Base-by-base conservation (phyloP, 2,797 vertebrate species). In the Periparus ater region DNA sequence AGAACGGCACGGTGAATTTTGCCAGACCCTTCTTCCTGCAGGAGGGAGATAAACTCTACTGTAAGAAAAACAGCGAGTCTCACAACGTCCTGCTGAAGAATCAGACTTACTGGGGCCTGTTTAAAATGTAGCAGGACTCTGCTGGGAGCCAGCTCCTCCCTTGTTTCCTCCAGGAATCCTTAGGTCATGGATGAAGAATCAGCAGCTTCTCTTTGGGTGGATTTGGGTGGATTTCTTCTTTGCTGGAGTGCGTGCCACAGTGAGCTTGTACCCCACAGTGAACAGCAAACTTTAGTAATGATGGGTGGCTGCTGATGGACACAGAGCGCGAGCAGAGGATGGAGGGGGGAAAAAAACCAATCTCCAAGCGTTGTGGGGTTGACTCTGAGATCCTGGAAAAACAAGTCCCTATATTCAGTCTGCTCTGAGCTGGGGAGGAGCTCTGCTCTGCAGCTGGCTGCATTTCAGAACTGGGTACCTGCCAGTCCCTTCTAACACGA, bases 51-150 rank as follows among this genome's bases (percentile, higher is more conserved):
- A 74, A 11, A 19, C 55, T 97, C 44, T 47, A 40, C 55, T 95
- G 87, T 19, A 0, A 0, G n/a, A 22, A 6, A 65, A 96, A 96
- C 13, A 3, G 4, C 9, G 0, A 0, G 0, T 3, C 1, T 3
- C 0, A 13, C 1, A 0, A 4, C 14, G 30, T 58, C 32, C 2
- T 30, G 38, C 4, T 3, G 42, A 19, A 1, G 6, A 20, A 4
- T 32, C 36, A 55, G n/a, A 90, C 76, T 79, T 96, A 92, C 0
- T 97, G 91, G 95, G 96, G 95, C 9, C 67, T 97, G 32, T 94
- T 81, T 62, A 93, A 91, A 88, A 91, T 97, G 8, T 95, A 97
- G 62, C 29, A 63, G 54, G 34, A 72, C 71, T 75, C 72, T 75
- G 54, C 66, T 78, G 26, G 3, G 76, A 40, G 60, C 60, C 53